Conservation (phyloP, 2,113 vertebrate genomes). For the Picathartes gymnocephalus region DNA sequence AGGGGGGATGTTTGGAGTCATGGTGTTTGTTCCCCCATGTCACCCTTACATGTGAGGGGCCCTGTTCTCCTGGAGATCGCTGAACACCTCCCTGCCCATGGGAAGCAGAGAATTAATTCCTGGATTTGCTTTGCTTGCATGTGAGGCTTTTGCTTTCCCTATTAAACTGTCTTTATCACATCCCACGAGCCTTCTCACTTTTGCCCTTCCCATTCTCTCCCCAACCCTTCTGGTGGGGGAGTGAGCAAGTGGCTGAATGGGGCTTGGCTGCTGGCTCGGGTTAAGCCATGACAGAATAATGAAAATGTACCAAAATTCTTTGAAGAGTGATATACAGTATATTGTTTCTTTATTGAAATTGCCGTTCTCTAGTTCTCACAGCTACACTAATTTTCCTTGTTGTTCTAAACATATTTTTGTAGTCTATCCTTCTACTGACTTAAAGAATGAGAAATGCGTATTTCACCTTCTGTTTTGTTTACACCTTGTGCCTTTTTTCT, state of each 20-base stretch:
- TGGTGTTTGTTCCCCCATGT: background rate
- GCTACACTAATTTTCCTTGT: background rate
- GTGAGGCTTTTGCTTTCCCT: background rate
- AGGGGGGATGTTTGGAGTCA: background rate
- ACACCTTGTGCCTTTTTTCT: background rate
- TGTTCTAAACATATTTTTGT: background rate
- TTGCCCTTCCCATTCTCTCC: background rate
- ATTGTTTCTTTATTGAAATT: background rate
- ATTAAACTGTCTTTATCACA: background rate
- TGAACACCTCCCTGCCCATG: background rate
- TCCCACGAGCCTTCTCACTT: background rate
- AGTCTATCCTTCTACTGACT: background rate
- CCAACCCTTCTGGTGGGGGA: background rate
- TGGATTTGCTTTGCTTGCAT: background rate
- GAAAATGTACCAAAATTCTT: background rate
- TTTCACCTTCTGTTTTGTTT: background rate
- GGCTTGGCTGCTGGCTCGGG: background rate
- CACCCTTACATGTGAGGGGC: rapidly evolving
- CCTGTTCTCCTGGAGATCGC: background rate
- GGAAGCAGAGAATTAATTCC: background rate
- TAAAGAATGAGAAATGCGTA: background rate
- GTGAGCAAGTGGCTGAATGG: background rate
- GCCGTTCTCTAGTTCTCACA: background rate
- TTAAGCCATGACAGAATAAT: background rate
- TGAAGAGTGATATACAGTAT: background rate